Base-by-base conservation (phyloP, 2,888 invertebrate genomes). In the Chloroclysta siterata region DNA sequence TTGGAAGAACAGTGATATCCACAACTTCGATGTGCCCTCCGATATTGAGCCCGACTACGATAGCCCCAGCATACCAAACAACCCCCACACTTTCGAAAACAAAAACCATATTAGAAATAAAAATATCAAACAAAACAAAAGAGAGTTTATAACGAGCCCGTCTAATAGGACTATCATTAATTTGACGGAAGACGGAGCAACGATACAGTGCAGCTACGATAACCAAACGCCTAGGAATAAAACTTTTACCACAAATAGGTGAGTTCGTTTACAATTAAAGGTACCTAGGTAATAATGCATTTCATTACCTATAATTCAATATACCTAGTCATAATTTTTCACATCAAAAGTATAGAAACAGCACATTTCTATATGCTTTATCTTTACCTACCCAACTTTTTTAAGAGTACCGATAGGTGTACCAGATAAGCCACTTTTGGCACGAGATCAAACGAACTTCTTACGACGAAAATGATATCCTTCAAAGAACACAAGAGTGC, bases 151-250 rank as follows among this genome's bases (percentile, higher is more conserved):
- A 66, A 84, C 82, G 62, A 76, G 79, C 76, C 91, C 94, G 65
- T 94, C 95, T 67, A 96, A 96, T 85, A 95, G 95, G 76, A 96
- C 96, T 4, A 95, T 96, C 67, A 96, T 96, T 53, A 96, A 95
- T 87, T 85, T 96, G 72, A 95, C 95, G 0, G 96, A 95, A 83
- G 95, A 94, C 71, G 96, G 95, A 48, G 95, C 95, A 53, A 95
- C 95, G 6, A 96, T 96, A 73, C 95, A 95, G 75, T 95, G 95
- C 76, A 94, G 94, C 77, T 93, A 93, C 71, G 90, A 93, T 52
- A 91, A 90, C 62, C 83, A 87, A 56, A 77, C 86, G n/a, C 87
- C 88, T 73, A 90, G 84, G 72, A 93, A 87, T 70, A 88, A 77
- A 73, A 84, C 82, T 51, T 89, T 85, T 74, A 72, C 86, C 13